Conservation (phyloP, 2,113 vertebrate genomes). For the Prochilodus magdalenae region DNA sequence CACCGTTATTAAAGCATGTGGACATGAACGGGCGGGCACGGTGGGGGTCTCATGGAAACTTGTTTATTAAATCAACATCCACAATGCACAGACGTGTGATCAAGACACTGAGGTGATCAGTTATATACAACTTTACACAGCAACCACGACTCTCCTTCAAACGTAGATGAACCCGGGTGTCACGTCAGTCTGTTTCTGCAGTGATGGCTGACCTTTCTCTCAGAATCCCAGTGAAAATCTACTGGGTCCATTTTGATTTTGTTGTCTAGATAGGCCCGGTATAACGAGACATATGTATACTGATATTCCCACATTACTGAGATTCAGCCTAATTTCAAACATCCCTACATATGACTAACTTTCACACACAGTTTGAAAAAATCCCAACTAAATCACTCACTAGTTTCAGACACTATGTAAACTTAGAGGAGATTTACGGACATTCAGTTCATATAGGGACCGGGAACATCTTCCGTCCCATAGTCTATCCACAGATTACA, state of each 20-base stretch:
- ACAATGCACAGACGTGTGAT: conserved; percentile 14
- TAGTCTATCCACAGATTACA: neutral
- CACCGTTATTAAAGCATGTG: neutral
- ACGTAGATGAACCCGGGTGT: neutral
- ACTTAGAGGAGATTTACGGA: too few species aligned
- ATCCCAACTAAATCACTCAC: too few species aligned
- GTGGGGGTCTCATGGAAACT: conserved; percentile 3
- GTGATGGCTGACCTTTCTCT: neutral
- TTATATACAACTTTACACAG: conserved; percentile 45
- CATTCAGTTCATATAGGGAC: neutral
- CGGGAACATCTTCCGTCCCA: neutral
- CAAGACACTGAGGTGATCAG: neutral
- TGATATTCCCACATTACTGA: too few species aligned
- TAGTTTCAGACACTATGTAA: too few species aligned
- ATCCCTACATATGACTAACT: too few species aligned
- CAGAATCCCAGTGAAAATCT: too few species aligned
- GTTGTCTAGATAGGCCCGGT: too few species aligned
- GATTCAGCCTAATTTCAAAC: too few species aligned
- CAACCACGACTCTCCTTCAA: neutral
- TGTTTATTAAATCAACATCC: conserved; percentile 7
- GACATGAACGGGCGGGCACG: too few species aligned
- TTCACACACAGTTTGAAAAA: too few species aligned
- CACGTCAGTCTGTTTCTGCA: neutral
- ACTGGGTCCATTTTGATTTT: too few species aligned
- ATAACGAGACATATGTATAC: too few species aligned